A percentile compares a stretch with the other conserved stretches of the same genome.
Conservation (phyloP, 2,797 vertebrate genomes). For the Austrolebias charrua region DNA sequence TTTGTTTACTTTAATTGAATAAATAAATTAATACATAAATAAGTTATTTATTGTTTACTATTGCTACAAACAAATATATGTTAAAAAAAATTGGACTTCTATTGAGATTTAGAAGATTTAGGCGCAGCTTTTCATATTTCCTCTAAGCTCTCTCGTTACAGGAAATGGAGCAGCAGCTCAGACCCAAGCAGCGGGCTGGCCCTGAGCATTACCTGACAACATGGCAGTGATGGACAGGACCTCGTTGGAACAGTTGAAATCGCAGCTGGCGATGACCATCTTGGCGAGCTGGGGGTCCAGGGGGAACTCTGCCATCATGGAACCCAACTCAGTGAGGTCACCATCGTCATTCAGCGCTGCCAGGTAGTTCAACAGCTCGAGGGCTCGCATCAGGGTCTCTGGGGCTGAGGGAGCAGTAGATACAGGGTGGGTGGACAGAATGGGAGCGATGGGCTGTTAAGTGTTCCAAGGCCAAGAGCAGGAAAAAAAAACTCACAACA, state of each 20-base stretch:
- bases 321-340: constrained; percentile 95
- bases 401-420: constrained; percentile 80
- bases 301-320: constrained; percentile 98
- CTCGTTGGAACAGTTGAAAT: constrained; percentile 99
- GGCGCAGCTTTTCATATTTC: constrained; percentile 20
- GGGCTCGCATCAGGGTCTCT: constrained; percentile 96
- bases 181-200: constrained; percentile 41
- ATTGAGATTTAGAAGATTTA: no score
- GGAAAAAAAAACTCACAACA: constrained; percentile 29
- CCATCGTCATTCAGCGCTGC: constrained; percentile 95
- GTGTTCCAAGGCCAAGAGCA: constrained; percentile 31
- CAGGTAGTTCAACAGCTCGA: constrained; percentile 96
- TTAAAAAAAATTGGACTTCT: not conserved
- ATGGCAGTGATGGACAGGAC: constrained; percentile 98
- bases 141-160: constrained; percentile 19
- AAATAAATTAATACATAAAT: no score
- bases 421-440: constrained; percentile 14
- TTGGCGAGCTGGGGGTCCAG: constrained; percentile 96
- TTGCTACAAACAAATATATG: not conserved
- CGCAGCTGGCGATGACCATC: constrained; percentile 99
- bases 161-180: constrained; percentile 11
- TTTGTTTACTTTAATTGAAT: no score
- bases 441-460: constrained; percentile 29
- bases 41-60: no score
- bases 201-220: constrained; percentile 96